Evolutionary conservation across 2,113 vertebrate genomes (phyloP), one percentile per base, ranked within the genome.

Genomic region (Alouatta palliata): DNA sequence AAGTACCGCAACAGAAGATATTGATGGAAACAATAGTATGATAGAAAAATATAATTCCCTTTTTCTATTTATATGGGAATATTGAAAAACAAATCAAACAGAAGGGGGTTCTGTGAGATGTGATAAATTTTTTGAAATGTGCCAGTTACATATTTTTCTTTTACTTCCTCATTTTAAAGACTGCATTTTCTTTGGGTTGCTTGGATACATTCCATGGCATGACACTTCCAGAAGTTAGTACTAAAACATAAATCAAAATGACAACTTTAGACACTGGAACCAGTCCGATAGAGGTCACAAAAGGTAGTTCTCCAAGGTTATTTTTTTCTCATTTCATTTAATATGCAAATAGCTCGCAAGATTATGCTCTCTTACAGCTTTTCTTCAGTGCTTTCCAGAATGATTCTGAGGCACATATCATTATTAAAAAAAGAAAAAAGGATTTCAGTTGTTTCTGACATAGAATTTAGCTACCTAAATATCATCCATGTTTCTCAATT

Each of bases 61-160:
- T 90, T 93, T 97, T 75, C 45, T 56, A 32, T 95, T 71, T 68
- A 52, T 58, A 70, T 89, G n/a, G 2, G 13, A 71, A 82, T 94
- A 93, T 77, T 95, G 66, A 17, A 93, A 93, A 96, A 93, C 23
- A 96, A 95, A 81, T 89, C 30, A 90, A 90, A 70, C 32, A 45
- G 66, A 92, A 79, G 23, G 49, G 40, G 16, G 0, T 76, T 81
- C 27, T 71, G 9, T 85, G 52, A 91, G n/a, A 92, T 79, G 30
- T 30, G 25, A 88, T 71, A 47, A 9, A 58, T 90, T 52, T 52
- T 92, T 52, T 32, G 1, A 43, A 9, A 71, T 79, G 30, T 83
- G 7, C 37, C 45, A 81, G 58, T 90, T 66, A 32, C 80, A 37
- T 64, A 80, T 87, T 92, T 82, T 17, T 68, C 45, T 88, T 89